Base-by-base conservation (phyloP, 2,888 invertebrate species). In the Tetheella fluctuosa region DNA sequence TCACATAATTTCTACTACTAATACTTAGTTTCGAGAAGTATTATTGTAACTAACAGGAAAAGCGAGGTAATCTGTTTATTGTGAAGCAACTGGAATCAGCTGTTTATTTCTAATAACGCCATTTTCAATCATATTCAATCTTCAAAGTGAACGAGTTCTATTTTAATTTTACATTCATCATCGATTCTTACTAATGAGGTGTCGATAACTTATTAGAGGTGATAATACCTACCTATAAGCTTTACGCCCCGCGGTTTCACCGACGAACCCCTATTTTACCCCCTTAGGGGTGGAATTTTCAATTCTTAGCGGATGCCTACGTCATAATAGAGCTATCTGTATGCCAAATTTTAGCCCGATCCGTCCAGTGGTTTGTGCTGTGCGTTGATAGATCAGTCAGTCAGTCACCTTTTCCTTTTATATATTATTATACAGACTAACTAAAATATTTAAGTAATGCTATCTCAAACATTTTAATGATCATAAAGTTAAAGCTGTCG, bases 81-180 rank as follows among this genome's bases (percentile, higher is more conserved):
- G 55, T 28, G 13, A 37, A 28, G 15, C 54, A 55, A 34, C n/a
- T n/a, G 17, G 17, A 39, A 39, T 39, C 42, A 48, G 42, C 42
- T 48, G 42, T 48, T 48, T 48, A 20, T 48, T 48, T 48, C 6
- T 2, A 10, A 48, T n/a, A 48, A 48, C 42, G 42, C n/a, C n/a
- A 48, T 48, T 48, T 48, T 48, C 20, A 17, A n/a, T 8, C 17
- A 20, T 17, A 48, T 48, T 20, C 42, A 8, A 8, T 20, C 17
- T 48, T 48, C 42, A 48, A 48, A 48, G 39, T 1, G 42, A 20
- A 48, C 42, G 1, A 2, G 39, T 17, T 48, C n/a, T 20, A 48
- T 48, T 17, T 42, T 20, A 6, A 8, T 39, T 39, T 39, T 48
- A 48, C 8, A 20, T 48, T 48, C 17, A 17, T 7, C 0, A 5